Percentiles rank a stretch among this genome's conserved stretches.
These are phyloP conservation scores for Calliphora vicina DNA, from an alignment of 1,140 invertebrate genomes.

Conservation along the genomic window DNA sequence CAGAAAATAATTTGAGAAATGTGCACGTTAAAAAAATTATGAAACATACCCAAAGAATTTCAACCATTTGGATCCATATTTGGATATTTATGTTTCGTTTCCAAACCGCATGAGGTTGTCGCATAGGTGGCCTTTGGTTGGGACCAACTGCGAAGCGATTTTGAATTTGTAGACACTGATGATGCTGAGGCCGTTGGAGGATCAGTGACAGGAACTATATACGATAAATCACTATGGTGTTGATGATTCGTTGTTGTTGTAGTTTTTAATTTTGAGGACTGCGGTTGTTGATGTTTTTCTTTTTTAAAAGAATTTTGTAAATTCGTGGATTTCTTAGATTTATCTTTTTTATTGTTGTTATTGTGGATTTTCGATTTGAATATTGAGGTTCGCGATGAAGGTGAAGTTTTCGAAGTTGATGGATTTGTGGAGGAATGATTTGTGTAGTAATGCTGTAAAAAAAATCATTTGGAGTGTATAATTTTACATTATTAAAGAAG, in stretches of 20 bases:
- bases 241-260: conserved; percentile 43
- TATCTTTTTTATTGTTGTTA: not conserved
- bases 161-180: conserved; percentile 38
- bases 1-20: not conserved
- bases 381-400: not conserved
- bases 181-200: conserved; percentile 38
- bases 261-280: conserved; percentile 20
- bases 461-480: not conserved
- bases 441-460: not conserved
- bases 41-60: conserved; percentile 5
- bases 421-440: not conserved
- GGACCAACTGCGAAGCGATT: conserved; percentile 33
- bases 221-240: not conserved
- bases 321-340: conserved; percentile 23
- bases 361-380: not conserved
- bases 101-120: not conserved
- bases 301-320: not conserved
- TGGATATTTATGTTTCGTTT: conserved; percentile 51
- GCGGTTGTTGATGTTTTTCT: conserved; percentile 8
- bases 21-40: not conserved
- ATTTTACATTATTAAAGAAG: not conserved
- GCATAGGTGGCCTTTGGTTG: not conserved
- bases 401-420: not conserved
- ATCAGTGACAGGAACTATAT: conserved; percentile 27
- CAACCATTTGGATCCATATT: conserved; percentile 61